Conservation (phyloP, 2,888 invertebrate species). For the Cephus nigrinus region DNA sequence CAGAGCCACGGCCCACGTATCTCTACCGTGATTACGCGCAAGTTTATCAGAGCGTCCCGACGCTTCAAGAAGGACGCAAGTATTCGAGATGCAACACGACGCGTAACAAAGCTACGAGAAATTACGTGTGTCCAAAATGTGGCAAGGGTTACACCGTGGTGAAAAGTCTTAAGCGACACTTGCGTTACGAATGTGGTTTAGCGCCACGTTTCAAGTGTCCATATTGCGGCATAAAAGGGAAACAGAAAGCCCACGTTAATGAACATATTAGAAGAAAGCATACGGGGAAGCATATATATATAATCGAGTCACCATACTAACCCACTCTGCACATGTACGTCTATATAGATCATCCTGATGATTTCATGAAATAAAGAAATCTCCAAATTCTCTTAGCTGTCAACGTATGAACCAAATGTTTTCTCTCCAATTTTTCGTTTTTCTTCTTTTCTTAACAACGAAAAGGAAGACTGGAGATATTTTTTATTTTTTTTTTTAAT, state of each 20-base stretch:
- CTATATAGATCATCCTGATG: background rate
- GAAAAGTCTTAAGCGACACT: conserved; percentile 69
- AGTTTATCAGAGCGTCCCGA: conserved; percentile 32
- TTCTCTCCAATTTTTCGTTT: background rate
- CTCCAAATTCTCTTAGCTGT: background rate
- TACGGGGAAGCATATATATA: conserved; percentile 48
- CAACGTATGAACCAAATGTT: background rate
- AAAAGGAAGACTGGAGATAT: too few species aligned
- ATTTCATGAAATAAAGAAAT: background rate
- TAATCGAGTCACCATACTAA: conserved; percentile 37
- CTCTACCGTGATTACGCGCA: conserved; percentile 36
- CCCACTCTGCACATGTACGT: background rate
- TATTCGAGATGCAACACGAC: background rate
- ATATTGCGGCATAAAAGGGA: conserved; percentile 55
- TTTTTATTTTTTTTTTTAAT: background rate
- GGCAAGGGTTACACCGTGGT: conserved; percentile 70
- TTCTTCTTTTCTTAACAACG: too few species aligned
- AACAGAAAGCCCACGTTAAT: conserved; percentile 57
- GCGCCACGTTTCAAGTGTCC: conserved; percentile 60
- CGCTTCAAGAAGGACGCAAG: conserved; percentile 10
- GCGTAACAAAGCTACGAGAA: conserved; percentile 36
- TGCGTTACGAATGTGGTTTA: conserved; percentile 60
- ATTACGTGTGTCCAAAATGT: conserved; percentile 67
- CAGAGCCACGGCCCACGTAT: conserved; percentile 34
- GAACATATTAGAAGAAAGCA: conserved; percentile 58